Percentiles rank a stretch among this genome's conserved stretches.
phyloP scores from a whole-genome alignment of 2,888 invertebrate genomes.

The Xanthia icteritia region DNA sequence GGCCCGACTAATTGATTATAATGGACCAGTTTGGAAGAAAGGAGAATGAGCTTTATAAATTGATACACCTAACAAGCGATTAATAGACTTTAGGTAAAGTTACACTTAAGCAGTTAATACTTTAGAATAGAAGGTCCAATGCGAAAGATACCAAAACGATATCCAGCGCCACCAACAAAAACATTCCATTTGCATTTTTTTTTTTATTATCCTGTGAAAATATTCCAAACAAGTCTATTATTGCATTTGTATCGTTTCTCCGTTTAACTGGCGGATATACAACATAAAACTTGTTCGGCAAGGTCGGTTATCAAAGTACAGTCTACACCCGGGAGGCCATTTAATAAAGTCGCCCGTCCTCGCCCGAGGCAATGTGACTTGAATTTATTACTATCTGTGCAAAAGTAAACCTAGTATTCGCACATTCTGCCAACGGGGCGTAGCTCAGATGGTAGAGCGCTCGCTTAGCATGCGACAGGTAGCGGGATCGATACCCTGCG shows the following conservation, averaged over 20 bases:
- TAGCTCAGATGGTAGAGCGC: constrained; percentile 87
- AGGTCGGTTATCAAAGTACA: constrained; percentile 55
- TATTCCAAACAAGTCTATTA: constrained; percentile 40
- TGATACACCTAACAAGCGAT: not conserved
- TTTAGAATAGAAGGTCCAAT: not conserved
- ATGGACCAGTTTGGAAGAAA: not conserved
- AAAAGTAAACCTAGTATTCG: constrained; percentile 56
- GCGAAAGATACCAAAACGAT: constrained; percentile 2
- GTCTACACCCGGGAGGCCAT: constrained; percentile 57
- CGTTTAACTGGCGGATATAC: constrained; percentile 41
- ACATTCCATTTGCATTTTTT: not conserved
- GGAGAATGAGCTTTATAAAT: not conserved
- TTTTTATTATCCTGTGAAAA: constrained; percentile 16
- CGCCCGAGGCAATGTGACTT: constrained; percentile 69
- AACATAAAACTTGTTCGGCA: constrained; percentile 38
- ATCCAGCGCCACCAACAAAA: not conserved
- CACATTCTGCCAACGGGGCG: constrained; percentile 80
- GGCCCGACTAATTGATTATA: not conserved
- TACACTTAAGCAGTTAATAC: not conserved
- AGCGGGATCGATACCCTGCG: constrained; percentile 90
- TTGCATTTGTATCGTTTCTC: constrained; percentile 38
- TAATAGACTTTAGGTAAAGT: not conserved
- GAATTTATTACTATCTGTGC: constrained; percentile 65
- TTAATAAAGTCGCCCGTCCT: constrained; percentile 71
- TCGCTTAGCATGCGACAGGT: constrained; percentile 89